These are phyloP conservation scores for Gulo gulo DNA, from an alignment of 2,113 vertebrate genomes.

Conservation along the genomic window DNA sequence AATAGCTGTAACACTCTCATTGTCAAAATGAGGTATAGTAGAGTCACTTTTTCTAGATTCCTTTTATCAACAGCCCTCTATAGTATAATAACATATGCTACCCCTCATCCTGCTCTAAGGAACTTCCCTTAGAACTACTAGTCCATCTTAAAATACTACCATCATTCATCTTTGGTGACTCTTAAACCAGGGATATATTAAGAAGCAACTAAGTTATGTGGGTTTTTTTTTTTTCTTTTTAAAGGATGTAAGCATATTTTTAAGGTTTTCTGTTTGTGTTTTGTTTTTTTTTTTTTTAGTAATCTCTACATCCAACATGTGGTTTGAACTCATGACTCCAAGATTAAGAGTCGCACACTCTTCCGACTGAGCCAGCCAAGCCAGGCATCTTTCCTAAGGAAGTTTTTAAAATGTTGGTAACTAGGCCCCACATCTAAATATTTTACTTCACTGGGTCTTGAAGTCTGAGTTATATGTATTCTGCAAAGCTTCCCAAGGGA, in stretches of 20 bases:
- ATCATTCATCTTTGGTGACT: constrained; percentile 2
- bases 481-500: neutral
- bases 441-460: neutral
- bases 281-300: neutral
- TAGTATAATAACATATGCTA: neutral
- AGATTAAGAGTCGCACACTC: neutral
- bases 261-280: neutral
- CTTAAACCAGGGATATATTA: neutral
- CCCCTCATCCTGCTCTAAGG: neutral
- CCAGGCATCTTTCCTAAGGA: neutral
- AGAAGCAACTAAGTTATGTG: neutral
- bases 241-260: neutral
- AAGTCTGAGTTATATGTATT: neutral
- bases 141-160: constrained; percentile 22
- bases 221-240: neutral
- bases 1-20: constrained; percentile 22
- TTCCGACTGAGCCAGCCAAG: neutral
- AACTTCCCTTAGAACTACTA: neutral
- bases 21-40: neutral
- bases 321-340: neutral
- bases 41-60: constrained; percentile 10
- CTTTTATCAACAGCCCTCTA: neutral
- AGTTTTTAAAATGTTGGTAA: neutral
- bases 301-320: neutral
- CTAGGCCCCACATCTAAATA: neutral